Evolutionary conservation across 2,888 invertebrate genomes (phyloP), one percentile per base, ranked within the genome.

Genomic region (Malacosoma neustria): DNA sequence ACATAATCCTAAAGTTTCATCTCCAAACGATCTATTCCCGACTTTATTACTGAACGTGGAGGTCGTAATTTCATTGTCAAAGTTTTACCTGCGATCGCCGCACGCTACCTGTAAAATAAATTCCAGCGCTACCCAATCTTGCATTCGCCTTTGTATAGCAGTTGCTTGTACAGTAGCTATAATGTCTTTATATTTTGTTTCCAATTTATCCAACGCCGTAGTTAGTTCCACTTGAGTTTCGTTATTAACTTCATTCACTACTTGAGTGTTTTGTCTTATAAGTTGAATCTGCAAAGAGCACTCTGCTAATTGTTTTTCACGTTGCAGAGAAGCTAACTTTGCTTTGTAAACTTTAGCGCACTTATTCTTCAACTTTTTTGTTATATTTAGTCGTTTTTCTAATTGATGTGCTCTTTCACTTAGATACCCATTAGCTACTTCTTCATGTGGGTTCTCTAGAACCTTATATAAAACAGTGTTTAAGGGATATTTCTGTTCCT

Each of bases 141-240:
- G 80, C 39, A 77, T 61, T 38, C 77, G 64, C 34, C 80, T 53
- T 46, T 85, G 80, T 43, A 82, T 73, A 2, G 84, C 77, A 0
- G 80, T 79, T 1, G 77, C 66, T 59, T 85, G 84, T 38, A 84
- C 67, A 38, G 70, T 79, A 2, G 74, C 76, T 11, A 85, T 73
- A 6, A 84, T 77, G 11, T 79, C 74, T 51, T 80, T 82, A 46
- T 82, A 85, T 51, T 76, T 82, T 13, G 43, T 52, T 53, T 85
- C 84, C 13, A 85, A 54, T 54, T 80, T 84, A 12, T 72, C 72
- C 4, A 84, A 42, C 6, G 73, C 65, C 22, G 56, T 45, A n/a
- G 44, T 57, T 4, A 80, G 38, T 48, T 82, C 81, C 3, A 49
- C 41, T 56, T 79, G 74, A 44, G 65, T 71, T 45, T 82, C 76